A percentile compares a stretch with the other conserved stretches of the same genome.
Conservation (phyloP, 2,113 vertebrate species). For the Pithys albifrons region DNA sequence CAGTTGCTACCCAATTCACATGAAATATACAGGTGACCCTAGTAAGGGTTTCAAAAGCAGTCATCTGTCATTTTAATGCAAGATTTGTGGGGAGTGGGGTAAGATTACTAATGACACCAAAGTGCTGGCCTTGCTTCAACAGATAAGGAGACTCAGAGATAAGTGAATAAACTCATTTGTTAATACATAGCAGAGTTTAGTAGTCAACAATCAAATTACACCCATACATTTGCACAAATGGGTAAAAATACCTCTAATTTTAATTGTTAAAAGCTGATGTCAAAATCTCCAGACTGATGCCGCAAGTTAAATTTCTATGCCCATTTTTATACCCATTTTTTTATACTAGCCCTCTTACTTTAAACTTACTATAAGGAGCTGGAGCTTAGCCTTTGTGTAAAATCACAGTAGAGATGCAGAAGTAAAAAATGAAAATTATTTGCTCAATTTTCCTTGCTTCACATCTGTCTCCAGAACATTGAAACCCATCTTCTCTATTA, state of each 20-base stretch:
- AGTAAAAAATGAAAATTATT: not conserved
- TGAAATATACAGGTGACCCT: not conserved
- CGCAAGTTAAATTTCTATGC: not conserved
- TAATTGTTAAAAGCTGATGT: not conserved
- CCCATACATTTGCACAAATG: conserved; percentile 38
- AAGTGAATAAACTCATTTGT: conserved; percentile 55
- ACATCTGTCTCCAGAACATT: not conserved
- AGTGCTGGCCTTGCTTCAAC: conserved; percentile 74
- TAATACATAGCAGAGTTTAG: conserved; percentile 59
- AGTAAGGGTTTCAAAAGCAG: not conserved
- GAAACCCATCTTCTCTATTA: not conserved
- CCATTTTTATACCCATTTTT: not conserved
- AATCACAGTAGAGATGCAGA: not conserved
- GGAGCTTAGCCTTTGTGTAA: not conserved
- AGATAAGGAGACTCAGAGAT: conserved; percentile 43
- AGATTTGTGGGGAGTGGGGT: not conserved
- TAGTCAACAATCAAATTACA: conserved; percentile 48
- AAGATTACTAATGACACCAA: conserved; percentile 39
- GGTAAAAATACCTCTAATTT: conserved; percentile 73
- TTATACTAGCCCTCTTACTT: not conserved
- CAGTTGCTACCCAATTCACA: not conserved
- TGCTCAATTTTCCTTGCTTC: not conserved
- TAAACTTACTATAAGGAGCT: not conserved
- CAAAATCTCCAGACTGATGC: not conserved
- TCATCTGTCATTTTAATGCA: not conserved